Evolutionary conservation across 2,113 vertebrate genomes (phyloP).

Genomic region (Paratilapia polleni): DNA sequence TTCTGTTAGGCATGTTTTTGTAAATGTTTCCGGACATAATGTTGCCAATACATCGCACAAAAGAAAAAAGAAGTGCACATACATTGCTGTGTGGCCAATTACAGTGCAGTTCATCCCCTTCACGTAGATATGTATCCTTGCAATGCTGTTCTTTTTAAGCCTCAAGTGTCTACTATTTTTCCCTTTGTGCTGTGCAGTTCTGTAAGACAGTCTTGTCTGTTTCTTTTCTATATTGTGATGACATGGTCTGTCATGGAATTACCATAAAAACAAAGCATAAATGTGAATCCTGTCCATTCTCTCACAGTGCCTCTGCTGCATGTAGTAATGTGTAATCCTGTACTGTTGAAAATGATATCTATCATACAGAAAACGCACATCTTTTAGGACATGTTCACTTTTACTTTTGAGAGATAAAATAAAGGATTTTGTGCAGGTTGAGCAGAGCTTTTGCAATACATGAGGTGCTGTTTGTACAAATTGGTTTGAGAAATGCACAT

Average conservation of each 20-base stretch:
- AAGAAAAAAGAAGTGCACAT: neutral
- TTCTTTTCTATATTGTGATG: neutral
- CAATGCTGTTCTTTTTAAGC: neutral
- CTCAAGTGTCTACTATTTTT: neutral
- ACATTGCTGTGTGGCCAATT: neutral
- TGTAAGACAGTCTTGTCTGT: neutral
- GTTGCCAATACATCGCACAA: neutral
- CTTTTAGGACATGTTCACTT: too few relatives aligned
- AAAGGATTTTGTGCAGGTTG: neutral
- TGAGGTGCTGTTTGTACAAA: neutral
- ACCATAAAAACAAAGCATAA: neutral
- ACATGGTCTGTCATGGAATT: neutral
- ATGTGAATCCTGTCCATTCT: neutral
- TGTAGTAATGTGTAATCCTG: neutral
- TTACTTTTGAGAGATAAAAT: neutral
- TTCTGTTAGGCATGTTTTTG: neutral
- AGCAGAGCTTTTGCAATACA: neutral
- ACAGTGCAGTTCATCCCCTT: neutral
- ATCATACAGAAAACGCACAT: too few relatives aligned
- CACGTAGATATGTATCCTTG: neutral
- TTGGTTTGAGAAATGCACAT: neutral
- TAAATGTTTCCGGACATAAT: neutral
- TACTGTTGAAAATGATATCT: too few relatives aligned
- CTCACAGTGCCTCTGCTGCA: neutral
- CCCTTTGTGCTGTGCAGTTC: neutral